Evolutionary conservation across 2,797 vertebrate genomes (phyloP).

Genomic region (Sparidentex hasta): DNA sequence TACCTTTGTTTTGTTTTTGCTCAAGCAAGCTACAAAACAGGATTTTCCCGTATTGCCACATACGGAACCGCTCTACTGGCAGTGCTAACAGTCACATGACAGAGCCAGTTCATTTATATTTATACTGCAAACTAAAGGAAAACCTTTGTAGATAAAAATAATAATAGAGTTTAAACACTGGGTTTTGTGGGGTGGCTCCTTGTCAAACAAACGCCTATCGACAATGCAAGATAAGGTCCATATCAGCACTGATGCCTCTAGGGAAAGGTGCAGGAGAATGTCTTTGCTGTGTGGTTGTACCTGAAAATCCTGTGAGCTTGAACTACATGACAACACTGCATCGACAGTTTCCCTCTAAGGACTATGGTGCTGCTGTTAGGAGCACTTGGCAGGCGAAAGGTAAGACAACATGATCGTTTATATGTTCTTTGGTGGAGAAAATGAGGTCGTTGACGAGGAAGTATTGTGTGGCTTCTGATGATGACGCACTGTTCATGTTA

Average conservation of each 20-base stretch:
- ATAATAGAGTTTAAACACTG: no score
- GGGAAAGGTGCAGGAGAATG: background rate
- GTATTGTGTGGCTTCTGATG: background rate
- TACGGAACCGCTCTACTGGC: background rate
- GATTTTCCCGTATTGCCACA: conserved; percentile 26
- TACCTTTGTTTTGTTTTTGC: conserved; percentile 13
- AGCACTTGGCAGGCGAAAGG: conserved; percentile 7
- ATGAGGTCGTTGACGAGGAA: background rate
- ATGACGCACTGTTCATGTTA: background rate
- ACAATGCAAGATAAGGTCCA: background rate
- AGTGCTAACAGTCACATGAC: background rate
- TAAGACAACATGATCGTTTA: conserved; percentile 21
- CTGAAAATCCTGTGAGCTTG: conserved; percentile 31
- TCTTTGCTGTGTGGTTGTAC: background rate
- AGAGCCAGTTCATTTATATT: background rate
- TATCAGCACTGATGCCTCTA: background rate
- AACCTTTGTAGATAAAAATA: no score
- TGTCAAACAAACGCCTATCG: background rate
- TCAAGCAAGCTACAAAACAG: conserved; percentile 28
- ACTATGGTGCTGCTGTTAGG: background rate
- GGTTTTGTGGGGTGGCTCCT: background rate
- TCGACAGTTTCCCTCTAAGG: background rate
- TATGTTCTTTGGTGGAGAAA: background rate
- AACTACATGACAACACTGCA: background rate
- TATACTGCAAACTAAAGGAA: no score